Base-by-base conservation (phyloP, 2,797 vertebrate genomes). In the Bovichtus variegatus region DNA sequence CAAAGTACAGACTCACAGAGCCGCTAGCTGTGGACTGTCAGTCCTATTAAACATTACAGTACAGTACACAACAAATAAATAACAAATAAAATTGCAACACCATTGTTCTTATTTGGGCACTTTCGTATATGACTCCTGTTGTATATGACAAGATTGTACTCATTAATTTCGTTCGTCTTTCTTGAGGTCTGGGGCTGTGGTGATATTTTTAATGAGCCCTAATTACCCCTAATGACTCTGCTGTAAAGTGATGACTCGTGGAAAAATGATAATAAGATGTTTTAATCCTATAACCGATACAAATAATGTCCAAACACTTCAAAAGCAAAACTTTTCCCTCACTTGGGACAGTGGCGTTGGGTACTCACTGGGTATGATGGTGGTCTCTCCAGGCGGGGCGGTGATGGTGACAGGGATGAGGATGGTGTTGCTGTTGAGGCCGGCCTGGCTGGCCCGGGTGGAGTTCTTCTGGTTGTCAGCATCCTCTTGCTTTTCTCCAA, bases 391-490 rank as follows among this genome's bases (percentile, higher is more conserved):
- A 0, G 96, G 96, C 0, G 97, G 97, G 18, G 92, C 95, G 0
- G 96, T 97, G 93, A 97, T 89, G 5, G 95, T 97, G 65, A 97
- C 97, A 0, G 97, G 98, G 87, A 97, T 95, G 85, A 95, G 96
- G 85, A 96, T 94, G 18, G 94, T 76, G 65, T 93, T 94, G 74
- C 94, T 93, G 83, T 92, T 92, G 21, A 92, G 85, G 44, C 89
- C 92, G 0, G 89, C 93, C 82, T 96, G 95, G 34, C 95, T 95
- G 88, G 96, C 97, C 54, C 96, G 93, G 1, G 95, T 97, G 79
- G 97, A 97, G 0, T 99, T 99, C 85, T 96, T 97, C 91, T 97
- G 97, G 91, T 99, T 99, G 90, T 99, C 98, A 0, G 95, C 97
- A 1, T 99, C 97, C 83, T 98, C 98, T 0, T 97, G 97, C 75